These are phyloP conservation scores for Microtus oregoni DNA, from an alignment of 2,113 vertebrate species.

Conservation along the genomic window DNA sequence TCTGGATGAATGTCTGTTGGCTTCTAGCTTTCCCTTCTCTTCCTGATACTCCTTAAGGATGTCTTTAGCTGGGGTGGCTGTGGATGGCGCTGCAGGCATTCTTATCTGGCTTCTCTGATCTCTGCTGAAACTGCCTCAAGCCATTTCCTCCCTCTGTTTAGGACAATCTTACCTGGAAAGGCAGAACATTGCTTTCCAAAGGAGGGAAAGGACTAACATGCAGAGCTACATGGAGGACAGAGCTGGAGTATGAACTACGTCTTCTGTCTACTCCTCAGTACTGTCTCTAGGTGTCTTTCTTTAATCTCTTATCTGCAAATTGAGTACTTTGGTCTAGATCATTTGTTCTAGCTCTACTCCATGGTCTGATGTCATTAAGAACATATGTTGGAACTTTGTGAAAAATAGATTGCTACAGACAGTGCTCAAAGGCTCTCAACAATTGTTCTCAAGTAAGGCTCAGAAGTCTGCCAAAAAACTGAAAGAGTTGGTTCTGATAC, in stretches of 20 bases:
- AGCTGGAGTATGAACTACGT: background rate
- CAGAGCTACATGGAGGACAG: background rate
- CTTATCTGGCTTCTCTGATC: background rate
- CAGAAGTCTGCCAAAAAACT: background rate
- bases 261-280: background rate
- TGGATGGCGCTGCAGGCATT: background rate
- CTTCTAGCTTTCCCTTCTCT: background rate
- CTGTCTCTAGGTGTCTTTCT: background rate
- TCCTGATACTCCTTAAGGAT: background rate
- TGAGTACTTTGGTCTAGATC: background rate
- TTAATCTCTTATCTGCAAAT: background rate
- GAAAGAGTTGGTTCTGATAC: background rate
- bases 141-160: background rate
- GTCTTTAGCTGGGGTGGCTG: background rate
- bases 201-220: slow-evolving; percentile 13
- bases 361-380: background rate
- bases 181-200: background rate
- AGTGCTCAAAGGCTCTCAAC: background rate
- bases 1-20: background rate
- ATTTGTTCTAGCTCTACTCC: background rate
- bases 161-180: background rate
- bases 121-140: background rate
- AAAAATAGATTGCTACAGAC: background rate
- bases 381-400: background rate
- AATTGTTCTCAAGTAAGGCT: background rate